Evolutionary conservation across 2,113 vertebrate species (phyloP).

Genomic region (Clarias macrocephalus): DNA sequence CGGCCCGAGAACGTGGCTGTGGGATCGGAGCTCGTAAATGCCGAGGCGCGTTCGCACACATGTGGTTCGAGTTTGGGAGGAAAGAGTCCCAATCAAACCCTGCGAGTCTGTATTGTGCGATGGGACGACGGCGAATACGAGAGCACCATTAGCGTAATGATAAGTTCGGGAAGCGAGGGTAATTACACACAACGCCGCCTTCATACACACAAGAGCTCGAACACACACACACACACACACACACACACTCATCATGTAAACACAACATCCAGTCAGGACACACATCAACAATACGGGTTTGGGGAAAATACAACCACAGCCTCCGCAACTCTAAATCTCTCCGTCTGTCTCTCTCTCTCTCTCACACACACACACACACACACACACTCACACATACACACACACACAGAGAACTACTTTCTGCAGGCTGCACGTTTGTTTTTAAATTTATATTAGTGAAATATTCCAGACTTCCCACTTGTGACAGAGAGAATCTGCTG

Average conservation of each 20-base stretch:
- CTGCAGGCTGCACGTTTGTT: not conserved
- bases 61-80: constrained; percentile 73
- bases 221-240: constrained; percentile 44
- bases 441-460: not conserved
- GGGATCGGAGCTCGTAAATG: constrained; percentile 67
- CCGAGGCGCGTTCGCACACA: constrained; percentile 67
- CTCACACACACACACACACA: not conserved
- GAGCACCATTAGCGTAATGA: constrained; percentile 72
- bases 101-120: constrained; percentile 68
- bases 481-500: not conserved
- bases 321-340: not conserved
- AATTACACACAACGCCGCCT: constrained; percentile 65
- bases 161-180: constrained; percentile 65
- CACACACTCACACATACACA: not conserved
- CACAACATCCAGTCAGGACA: constrained; percentile 55
- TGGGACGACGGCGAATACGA: constrained; percentile 71
- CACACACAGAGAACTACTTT: not conserved
- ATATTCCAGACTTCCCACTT: not conserved
- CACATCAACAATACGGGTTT: constrained; percentile 1
- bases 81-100: constrained; percentile 73
- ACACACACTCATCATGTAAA: constrained; percentile 51
- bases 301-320: constrained; percentile 15
- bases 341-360: too few relatives aligned
- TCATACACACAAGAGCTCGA: constrained; percentile 18
- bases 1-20: constrained; percentile 60